Evolutionary conservation across 2,797 vertebrate genomes (phyloP).

Genomic region (Fundulus diaphanus): DNA sequence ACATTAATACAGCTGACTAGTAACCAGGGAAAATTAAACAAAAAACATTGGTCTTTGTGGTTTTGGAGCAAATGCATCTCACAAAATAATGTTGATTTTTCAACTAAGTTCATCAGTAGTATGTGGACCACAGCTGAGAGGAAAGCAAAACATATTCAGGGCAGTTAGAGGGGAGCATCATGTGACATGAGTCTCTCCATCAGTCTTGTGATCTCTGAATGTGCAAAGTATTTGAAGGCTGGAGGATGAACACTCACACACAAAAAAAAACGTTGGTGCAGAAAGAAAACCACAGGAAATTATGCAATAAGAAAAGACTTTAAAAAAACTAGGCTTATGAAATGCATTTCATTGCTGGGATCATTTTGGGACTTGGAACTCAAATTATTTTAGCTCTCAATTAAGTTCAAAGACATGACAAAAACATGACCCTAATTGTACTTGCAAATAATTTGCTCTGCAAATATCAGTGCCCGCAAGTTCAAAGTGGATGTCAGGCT

Average conservation of each 20-base stretch:
- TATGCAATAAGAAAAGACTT: background rate
- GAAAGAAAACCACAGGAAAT: background rate
- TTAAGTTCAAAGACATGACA: conserved; percentile 24
- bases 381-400: conserved; percentile 5
- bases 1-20: conserved; percentile 21
- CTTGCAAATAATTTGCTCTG: conserved; percentile 38
- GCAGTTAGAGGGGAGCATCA: conserved; percentile 46
- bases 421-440: conserved; percentile 40
- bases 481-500: conserved; percentile 37
- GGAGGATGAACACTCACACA: conserved; percentile 32
- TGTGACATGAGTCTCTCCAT: conserved; percentile 66
- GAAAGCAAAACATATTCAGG: conserved; percentile 42
- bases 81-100: conserved; percentile 14
- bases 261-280: conserved; percentile 3
- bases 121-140: conserved; percentile 20
- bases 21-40: conserved; percentile 9
- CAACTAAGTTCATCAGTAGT: conserved; percentile 13
- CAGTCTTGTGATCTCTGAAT: conserved; percentile 77
- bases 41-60: background rate
- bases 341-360: background rate
- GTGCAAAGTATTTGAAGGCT: conserved; percentile 56
- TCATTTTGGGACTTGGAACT: conserved; percentile 15
- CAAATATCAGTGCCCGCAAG: conserved; percentile 25
- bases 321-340: background rate
- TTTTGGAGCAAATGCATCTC: conserved; percentile 11